Conservation (phyloP, 2,797 vertebrate genomes). For the Siniperca undulata region DNA sequence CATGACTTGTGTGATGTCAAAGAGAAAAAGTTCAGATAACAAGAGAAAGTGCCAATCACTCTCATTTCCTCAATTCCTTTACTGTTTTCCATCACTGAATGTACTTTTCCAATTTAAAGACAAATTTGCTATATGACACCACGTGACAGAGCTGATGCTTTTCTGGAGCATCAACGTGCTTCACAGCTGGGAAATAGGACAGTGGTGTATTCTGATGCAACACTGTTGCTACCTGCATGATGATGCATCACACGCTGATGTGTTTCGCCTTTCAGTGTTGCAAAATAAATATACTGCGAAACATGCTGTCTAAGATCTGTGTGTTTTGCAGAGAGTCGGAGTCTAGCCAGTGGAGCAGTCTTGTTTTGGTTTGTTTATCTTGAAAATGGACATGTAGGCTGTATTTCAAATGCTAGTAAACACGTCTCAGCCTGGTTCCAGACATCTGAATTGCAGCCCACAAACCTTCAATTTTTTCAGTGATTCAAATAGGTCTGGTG, state of each 20-base stretch:
- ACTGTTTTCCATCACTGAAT: no score
- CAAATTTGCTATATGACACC: no score
- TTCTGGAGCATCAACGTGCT: no score
- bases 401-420: slow-evolving; percentile 1
- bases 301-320: not conserved
- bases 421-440: not conserved
- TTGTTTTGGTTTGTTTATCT: slow-evolving; percentile 8
- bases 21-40: no score
- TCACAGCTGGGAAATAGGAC: no score
- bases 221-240: not conserved
- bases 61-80: no score
- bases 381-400: not conserved
- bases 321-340: not conserved
- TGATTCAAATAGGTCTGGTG: not conserved
- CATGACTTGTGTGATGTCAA: not conserved
- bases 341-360: not conserved
- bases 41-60: no score
- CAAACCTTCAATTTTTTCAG: not conserved
- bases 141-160: not conserved
- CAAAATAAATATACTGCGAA: not conserved
- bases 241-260: no score
- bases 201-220: no score
- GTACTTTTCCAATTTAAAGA: no score
- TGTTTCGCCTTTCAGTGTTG: not conserved
- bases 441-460: not conserved